Base-by-base conservation (phyloP, 2,888 invertebrate genomes). In the Drosophila mettleri region DNA sequence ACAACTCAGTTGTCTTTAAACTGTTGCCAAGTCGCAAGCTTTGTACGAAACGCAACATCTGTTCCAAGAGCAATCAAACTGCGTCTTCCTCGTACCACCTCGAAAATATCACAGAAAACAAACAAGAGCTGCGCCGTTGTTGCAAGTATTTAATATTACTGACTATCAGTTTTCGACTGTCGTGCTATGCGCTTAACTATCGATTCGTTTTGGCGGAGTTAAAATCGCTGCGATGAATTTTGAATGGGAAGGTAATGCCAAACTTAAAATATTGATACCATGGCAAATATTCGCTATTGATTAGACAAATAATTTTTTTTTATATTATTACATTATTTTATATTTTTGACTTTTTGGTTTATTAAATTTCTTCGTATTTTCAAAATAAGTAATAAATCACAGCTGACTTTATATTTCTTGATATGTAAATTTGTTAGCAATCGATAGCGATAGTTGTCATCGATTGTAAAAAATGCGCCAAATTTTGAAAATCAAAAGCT, bases 11-110 rank as follows among this genome's bases (percentile, higher is more conserved):
- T 1, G 39, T 8, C n/a, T 51, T 48, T n/a, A 22, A 29, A 34
- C 38, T 39, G 46, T 20, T 45, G 53, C 43, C 16, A 3, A 74
- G 46, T 9, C 34, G 45, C 24, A 76, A 12, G n/a, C 39, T 33
- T 38, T 74, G 49, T 8, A 76, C 49, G 14, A 69, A 66, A 14
- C 63, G 75, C 65, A 74, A 67, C 74, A 74, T 74, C 38, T 51
- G 31, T 39, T 36, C 12, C 16, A 14, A 34, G 1, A 12, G 41
- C 51, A 31, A 51, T 49, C 29, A 16, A 24, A 31, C 8, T 10
- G 27, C 43, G 24, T 12, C 14, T 48, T 5, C 6, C n/a, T n/a
- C 34, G 49, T 34, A 10, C 20, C 24, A 18, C 5, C 22, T 24
- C 53, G 52, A 14, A 64, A 53, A 57, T 60, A 38, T 9, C 46